Base-by-base conservation (phyloP, 2,888 invertebrate genomes). In the Hirtodrosophila duncani region DNA sequence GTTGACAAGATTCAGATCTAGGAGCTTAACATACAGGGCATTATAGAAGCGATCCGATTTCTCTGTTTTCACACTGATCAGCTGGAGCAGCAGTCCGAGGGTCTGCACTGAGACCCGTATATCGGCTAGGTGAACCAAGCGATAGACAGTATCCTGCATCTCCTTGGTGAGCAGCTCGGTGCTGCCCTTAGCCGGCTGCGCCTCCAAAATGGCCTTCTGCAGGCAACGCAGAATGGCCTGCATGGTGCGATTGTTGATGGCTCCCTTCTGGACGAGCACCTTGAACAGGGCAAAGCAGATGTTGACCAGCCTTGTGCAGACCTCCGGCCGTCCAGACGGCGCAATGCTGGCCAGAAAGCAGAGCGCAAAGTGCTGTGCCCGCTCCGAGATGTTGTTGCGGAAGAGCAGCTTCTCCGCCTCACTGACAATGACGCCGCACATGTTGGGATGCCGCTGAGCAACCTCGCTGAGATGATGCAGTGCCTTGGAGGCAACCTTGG, bases 271-370 rank as follows among this genome's bases (percentile, higher is more conserved):
- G 3, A 96, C 91, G 46, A 93, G 92, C 36, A 96, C 94, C 88
- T 97, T 97, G 88, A 99, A 99, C 85, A 99, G 96, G 0, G 95
- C 92, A 84, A 99, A 96, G 86, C 99, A 99, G 37, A 99, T 93
- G 61, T 93, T 90, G 30, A 99, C 94, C 20, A 99, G 88, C 69
- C 91, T 93, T 66, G 92, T 91, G 0, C 98, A 96, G 9, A 97
- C 89, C 64, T 95, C 94, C 2, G 93, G 91, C 43, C 91, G 90
- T 3, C 90, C 91, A 24, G 97, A 88, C 0, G 84, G 83, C 57
- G 91, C 90, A 83, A 97, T 93, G 85, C 96, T 95, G 33, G 94
- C 93, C 20, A 99, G 88, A 84, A 97, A 95, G 83, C 98, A 98
- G 3, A 99, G 89, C 0, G 95, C 94, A 86, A 98, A 98, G 84